Evolutionary conservation across 2,113 vertebrate species (phyloP), one percentile per base, ranked within the genome.

Genomic region (Zootoca vivipara): DNA sequence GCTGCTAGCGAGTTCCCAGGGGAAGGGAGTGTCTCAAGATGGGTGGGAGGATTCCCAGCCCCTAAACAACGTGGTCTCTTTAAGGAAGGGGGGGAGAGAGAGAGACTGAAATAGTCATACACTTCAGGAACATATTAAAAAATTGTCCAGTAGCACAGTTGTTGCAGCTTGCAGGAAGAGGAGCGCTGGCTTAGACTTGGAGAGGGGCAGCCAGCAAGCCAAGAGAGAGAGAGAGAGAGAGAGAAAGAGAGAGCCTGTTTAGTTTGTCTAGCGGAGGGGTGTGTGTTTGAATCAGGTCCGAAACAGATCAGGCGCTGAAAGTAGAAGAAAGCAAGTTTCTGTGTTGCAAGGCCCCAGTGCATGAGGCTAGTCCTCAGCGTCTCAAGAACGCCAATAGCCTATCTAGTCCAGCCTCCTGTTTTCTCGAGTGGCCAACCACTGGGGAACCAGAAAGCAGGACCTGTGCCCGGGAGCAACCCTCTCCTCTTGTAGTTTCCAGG

Each of bases 1-100:
- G 87, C 87, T 70, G 33, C 42, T 13, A 40, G 64, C 64, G 3
- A 52, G 74, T 78, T 89, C 70, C 80, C 87, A 83, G 80, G 52
- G 67, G 52, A 56, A 42, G 35, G 82, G 52, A 38, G 52, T 33
- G 82, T 65, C 52, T 24, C 86, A 2, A 2, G 46, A 3, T 30
- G 86, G 75, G 65, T 64, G 13, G 10, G 24, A 5, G 24, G 1
- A 2, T 70, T 70, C 24, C 67, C 42, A 72, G 74, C 86, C 78
- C 86, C 67, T 28, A 12, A 16, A 67, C 67, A 42, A n/a, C 5
- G 5, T 4, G 28, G 58, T 62, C 58, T 62, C 58, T 52, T 52
- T 52, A 52, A 52, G 46, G 9, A 52, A 62, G 1, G 3, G 58
- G 58, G 58, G 58, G 4, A 2, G 18, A 8, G 16, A 2, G 18